Evolutionary conservation across 2,113 vertebrate species (phyloP), one percentile per base, ranked within the genome.

Genomic region (Toxotes chatareus): DNA sequence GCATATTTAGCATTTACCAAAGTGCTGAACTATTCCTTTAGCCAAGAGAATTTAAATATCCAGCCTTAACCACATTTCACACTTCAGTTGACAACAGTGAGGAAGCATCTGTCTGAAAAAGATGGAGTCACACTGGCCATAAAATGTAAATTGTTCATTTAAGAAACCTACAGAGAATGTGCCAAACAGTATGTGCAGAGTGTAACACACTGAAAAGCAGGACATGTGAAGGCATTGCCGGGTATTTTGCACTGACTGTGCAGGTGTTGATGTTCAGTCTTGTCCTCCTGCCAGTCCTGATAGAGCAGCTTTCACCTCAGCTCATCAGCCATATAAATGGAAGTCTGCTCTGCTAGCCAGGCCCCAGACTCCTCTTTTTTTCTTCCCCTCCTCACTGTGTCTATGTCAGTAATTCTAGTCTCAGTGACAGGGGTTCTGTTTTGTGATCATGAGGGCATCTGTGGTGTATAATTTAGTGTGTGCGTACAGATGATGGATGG

Each of bases 401-500:
- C 69, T 76, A 32, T 42, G 75, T 80, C 62, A 67, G 65, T 73
- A 68, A 86, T 86, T 87, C 73, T 74, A 81, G 73, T 83, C 76
- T 86, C 65, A 79, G 63, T 67, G 78, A 84, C 31, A 57, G 31
- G 42, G 63, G 49, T 14, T 68, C 56, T 68, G 57, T 73, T 73
- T 38, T 47, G 69, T 74, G 80, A 87, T 84, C 88, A 88, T 88
- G 79, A 81, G 40, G 83, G 78, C 68, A 76, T 86, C 76, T 82
- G 27, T 63, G 62, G n/a, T 76, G 56, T 73, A 60, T 80, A 61
- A 72, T 53, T 79, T 27, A 56, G 64, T 79, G 76, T 56, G 61
- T 75, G 44, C 1, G 56, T 66, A 44, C 34, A 38, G 51, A 73
- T 89, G 90, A 91, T 86, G 83, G 87, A 90, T 90, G 89, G 77